Evolutionary conservation across 2,113 vertebrate species (phyloP).

Genomic region (Atherinomorus stipes): DNA sequence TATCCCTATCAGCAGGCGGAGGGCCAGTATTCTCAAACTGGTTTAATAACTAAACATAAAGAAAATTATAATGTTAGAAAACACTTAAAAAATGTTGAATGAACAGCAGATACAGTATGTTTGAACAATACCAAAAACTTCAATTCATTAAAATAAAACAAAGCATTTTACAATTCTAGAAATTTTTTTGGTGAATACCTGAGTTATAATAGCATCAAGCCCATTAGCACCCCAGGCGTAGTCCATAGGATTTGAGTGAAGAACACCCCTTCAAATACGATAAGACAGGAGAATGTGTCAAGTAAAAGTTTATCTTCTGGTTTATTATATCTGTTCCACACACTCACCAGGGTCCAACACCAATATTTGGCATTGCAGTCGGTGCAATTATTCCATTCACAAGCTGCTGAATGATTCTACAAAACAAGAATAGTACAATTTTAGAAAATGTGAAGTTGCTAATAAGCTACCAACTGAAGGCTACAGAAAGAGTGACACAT

Average conservation of each 20-base stretch:
- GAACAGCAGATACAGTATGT: not conserved
- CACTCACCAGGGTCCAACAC: constrained; percentile 95
- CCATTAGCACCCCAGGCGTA: constrained; percentile 97
- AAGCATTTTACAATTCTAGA: not conserved
- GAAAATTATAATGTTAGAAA: not conserved
- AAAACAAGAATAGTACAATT: constrained; percentile 21
- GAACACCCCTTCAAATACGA: constrained; percentile 87
- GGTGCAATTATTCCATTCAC: constrained; percentile 97
- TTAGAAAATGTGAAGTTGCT: not conserved
- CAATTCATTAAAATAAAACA: not conserved
- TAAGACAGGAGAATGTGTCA: not conserved
- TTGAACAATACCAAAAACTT: not conserved
- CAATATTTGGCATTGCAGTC: constrained; percentile 93
- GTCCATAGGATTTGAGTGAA: constrained; percentile 98
- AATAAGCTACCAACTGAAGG: not conserved
- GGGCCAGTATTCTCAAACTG: constrained; percentile 99
- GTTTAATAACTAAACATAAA: constrained; percentile 90
- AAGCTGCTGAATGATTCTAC: constrained; percentile 95
- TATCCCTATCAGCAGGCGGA: constrained; percentile 95
- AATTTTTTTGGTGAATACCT: constrained; percentile 81
- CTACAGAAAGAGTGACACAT: not conserved
- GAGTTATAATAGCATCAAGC: constrained; percentile 94
- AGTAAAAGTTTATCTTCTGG: not conserved
- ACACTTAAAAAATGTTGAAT: not conserved
- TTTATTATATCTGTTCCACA: not conserved